Percentiles rank a stretch among this genome's conserved stretches.
Conservation (phyloP, 2,888 invertebrate genomes). For the Liopterus haemorrhoidalis region DNA sequence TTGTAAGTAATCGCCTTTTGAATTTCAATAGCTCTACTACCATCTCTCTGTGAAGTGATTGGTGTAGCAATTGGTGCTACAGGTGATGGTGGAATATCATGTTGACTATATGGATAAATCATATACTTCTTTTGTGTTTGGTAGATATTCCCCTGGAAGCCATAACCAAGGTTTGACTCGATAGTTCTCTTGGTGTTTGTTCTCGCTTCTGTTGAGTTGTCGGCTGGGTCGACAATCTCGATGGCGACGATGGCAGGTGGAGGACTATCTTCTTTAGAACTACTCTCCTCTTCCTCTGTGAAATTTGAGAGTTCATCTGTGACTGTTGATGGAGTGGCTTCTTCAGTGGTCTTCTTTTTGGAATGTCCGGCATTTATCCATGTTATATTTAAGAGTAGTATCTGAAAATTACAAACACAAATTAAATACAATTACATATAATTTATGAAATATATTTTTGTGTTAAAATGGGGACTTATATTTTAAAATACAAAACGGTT, state of each 20-base stretch:
- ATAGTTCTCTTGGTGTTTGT: conserved; percentile 63
- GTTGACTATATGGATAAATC: conserved; percentile 64
- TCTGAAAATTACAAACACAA: no score
- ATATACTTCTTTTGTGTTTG: conserved; percentile 43
- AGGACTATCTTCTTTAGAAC: conserved; percentile 46
- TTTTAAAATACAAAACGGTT: no score
- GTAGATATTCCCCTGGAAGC: conserved; percentile 52
- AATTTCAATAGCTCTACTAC: conserved; percentile 29
- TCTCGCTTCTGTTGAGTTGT: conserved; percentile 39
- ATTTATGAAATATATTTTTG: no score
- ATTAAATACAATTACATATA: no score
- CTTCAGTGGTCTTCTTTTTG: conserved; percentile 42
- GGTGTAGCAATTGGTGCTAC: conserved; percentile 28
- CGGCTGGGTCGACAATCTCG: conserved; percentile 54
- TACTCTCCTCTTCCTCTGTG: conserved; percentile 47
- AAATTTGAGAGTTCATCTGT: no score
- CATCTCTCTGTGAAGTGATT: conserved; percentile 12
- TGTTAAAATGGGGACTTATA: no score
- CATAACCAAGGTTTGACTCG: conserved; percentile 66
- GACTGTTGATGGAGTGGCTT: no score
- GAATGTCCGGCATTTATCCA: conserved; percentile 37
- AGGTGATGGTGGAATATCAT: conserved; percentile 51
- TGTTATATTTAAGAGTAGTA: conserved; percentile 42
- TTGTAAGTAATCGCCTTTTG: conserved; percentile 38
- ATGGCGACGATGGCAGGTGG: conserved; percentile 57